Evolutionary conservation across 2,797 vertebrate genomes (phyloP).

Genomic region (Gallinago nigripennis): DNA sequence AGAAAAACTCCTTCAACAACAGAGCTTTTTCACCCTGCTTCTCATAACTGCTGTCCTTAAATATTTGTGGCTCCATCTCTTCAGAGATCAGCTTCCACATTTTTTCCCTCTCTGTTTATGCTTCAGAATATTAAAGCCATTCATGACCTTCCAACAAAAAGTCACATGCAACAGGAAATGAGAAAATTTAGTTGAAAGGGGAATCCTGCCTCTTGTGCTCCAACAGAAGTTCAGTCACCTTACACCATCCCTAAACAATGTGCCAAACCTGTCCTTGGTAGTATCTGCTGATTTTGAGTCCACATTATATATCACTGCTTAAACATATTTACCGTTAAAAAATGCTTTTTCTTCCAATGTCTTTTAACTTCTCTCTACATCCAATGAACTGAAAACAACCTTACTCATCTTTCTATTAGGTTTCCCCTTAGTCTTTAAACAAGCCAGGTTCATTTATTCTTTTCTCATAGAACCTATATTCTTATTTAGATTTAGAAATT

Average conservation of each 20-base stretch:
- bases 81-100: not conserved
- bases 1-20: not conserved
- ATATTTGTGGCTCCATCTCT: not conserved
- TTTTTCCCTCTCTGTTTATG: not conserved
- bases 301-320: not conserved
- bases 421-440: not conserved
- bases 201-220: not conserved
- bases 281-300: not conserved
- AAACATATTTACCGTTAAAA: not conserved
- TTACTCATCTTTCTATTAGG: not conserved
- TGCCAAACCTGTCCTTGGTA: not conserved
- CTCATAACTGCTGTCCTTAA: not conserved
- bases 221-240: not conserved
- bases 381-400: not conserved
- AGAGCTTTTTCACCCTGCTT: fast-evolving
- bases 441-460: not conserved
- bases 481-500: not conserved
- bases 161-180: fast-evolving
- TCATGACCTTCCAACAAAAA: not conserved
- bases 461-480: not conserved
- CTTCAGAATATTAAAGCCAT: not conserved
- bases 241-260: not conserved
- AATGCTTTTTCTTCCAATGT: not conserved
- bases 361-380: not conserved
- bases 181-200: not conserved